These are phyloP conservation scores for Caerostris darwini DNA, from an alignment of 1,140 invertebrate species.

Conservation along the genomic window DNA sequence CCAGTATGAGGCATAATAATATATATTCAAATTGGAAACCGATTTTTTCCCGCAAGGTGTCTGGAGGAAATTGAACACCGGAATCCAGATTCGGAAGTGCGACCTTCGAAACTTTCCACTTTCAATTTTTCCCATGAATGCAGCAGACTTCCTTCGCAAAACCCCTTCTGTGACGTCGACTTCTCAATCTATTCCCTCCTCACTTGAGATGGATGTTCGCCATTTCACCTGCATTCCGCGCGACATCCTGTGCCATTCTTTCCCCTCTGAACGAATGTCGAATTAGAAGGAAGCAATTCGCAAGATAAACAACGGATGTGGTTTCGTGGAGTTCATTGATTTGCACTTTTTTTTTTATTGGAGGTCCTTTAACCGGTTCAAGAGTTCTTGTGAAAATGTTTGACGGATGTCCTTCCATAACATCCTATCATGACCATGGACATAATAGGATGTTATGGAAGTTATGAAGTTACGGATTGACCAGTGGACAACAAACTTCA, in stretches of 20 bases:
- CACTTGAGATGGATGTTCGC: neutral
- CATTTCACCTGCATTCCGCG: neutral
- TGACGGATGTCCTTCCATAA: too few species aligned
- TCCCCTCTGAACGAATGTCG: neutral
- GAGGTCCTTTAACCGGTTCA: too few species aligned
- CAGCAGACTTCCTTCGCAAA: neutral
- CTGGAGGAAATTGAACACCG: neutral
- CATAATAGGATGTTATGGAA: too few species aligned
- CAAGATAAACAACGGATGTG: too few species aligned
- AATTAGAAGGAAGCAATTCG: neutral
- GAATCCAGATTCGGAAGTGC: constrained; percentile 47
- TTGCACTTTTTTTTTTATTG: too few species aligned
- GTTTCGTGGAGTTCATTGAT: too few species aligned
- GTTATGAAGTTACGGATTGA: too few species aligned
- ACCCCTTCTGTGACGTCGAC: constrained; percentile 43
- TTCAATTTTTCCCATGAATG: constrained; percentile 54
- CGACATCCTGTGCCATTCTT: constrained; percentile 10
- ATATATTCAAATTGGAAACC: neutral
- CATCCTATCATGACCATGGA: too few species aligned
- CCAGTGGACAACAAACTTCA: too few species aligned
- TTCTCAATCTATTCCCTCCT: constrained; percentile 50
- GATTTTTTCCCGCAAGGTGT: neutral
- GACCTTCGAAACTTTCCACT: constrained; percentile 40
- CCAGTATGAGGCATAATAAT: too few species aligned
- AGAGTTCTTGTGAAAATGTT: too few species aligned